These are phyloP conservation scores for Thinocorus orbignyianus DNA, from an alignment of 2,113 vertebrate genomes.

Conservation along the genomic window DNA sequence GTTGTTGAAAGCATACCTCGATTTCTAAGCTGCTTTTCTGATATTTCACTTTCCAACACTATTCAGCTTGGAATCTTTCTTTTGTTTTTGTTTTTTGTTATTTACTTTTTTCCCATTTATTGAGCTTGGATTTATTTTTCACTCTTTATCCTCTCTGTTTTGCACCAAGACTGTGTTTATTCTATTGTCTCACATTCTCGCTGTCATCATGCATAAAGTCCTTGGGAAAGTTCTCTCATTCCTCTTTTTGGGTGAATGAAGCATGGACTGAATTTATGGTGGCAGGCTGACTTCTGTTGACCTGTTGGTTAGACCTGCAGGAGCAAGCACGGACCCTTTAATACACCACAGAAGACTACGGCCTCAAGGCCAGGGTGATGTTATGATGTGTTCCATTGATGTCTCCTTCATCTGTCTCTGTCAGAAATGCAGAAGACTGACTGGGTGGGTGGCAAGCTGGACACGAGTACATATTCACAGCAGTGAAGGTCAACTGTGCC, in stretches of 20 bases:
- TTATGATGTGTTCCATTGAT: rapidly evolving
- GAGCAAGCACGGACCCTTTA: neutral
- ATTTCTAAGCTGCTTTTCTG: neutral
- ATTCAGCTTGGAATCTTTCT: neutral
- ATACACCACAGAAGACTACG: rapidly evolving
- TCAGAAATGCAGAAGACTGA: neutral
- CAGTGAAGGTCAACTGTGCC: neutral
- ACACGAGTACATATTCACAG: neutral
- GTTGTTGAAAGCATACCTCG: neutral
- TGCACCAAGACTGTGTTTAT: neutral
- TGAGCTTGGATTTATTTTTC: neutral
- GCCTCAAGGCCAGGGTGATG: rapidly evolving
- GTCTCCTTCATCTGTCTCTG: rapidly evolving
- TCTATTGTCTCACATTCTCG: neutral
- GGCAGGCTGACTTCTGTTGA: neutral
- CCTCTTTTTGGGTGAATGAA: neutral
- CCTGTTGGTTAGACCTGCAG: neutral
- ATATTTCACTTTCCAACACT: neutral
- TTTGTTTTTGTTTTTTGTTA: neutral
- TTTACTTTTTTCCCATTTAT: neutral
- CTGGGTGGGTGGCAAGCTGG: neutral
- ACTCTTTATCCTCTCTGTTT: neutral
- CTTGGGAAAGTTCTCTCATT: neutral
- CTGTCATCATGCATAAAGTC: neutral
- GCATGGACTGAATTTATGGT: neutral